Percentiles rank a stretch among this genome's conserved stretches.
Evolutionary conservation across 1,140 invertebrate species (phyloP).

Genomic region (Reticulitermes speratus): DNA sequence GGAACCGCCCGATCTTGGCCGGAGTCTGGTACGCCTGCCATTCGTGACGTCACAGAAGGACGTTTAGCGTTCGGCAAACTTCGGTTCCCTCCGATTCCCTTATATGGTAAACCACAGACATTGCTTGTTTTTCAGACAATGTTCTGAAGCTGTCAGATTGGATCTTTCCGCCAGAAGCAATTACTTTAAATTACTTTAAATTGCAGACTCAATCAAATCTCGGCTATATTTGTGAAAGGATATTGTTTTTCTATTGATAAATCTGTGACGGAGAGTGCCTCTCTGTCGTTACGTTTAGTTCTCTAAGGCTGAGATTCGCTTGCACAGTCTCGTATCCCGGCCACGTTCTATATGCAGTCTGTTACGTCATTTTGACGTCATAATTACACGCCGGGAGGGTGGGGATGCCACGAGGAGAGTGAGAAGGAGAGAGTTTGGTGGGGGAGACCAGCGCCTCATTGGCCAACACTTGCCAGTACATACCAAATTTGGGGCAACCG

Average conservation of each 20-base stretch:
- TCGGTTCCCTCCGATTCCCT: conserved; percentile 32
- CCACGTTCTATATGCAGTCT: conserved; percentile 31
- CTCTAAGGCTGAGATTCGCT: conserved; percentile 17
- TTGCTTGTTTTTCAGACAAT: background rate
- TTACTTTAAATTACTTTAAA: background rate
- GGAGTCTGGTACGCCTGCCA: background rate
- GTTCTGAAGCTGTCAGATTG: background rate
- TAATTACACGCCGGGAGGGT: conserved; percentile 30
- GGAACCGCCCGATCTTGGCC: conserved; percentile 7
- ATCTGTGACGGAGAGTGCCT: background rate
- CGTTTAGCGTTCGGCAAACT: conserved; percentile 33
- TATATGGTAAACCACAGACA: conserved; percentile 23
- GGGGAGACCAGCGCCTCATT: conserved; percentile 51
- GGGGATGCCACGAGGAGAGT: conserved; percentile 18
- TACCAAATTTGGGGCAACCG: conserved; percentile 59
- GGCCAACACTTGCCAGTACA: conserved; percentile 50
- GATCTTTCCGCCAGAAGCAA: background rate
- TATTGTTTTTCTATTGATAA: background rate
- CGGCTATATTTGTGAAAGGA: background rate
- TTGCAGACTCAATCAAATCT: too few relatives aligned
- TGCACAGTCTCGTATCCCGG: conserved; percentile 18
- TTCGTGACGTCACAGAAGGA: conserved; percentile 33
- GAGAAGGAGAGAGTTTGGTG: conserved; percentile 20
- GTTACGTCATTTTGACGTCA: conserved; percentile 36
- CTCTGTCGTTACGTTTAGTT: too few relatives aligned